Evolutionary conservation across 2,797 vertebrate species (phyloP).

Genomic region (Schizopygopsis pylzovi): DNA sequence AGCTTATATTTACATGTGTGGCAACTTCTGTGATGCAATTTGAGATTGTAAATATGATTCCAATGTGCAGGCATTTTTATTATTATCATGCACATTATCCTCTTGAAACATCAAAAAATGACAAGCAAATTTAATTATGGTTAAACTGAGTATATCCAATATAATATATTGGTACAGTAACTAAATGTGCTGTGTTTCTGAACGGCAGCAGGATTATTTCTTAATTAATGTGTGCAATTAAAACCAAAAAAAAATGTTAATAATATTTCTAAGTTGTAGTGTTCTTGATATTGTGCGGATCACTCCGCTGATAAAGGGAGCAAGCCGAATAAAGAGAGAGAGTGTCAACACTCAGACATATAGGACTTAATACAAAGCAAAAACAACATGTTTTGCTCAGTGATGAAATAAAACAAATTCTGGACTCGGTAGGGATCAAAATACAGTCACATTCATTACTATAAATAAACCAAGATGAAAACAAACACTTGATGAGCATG

Average conservation of each 20-base stretch:
- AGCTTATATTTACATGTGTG: not conserved
- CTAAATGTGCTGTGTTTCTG: constrained; percentile 7
- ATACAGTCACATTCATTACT: not conserved
- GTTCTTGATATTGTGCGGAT: no score
- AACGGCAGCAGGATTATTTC: not conserved
- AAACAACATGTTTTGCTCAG: no score
- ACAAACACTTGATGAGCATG: not conserved
- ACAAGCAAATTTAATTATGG: not conserved
- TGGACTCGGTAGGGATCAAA: not conserved
- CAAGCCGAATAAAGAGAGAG: no score
- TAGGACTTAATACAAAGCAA: not conserved
- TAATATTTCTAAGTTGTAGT: not conserved
- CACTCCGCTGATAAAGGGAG: no score
- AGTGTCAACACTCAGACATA: not conserved
- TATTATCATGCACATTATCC: constrained; percentile 8
- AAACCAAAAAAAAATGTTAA: not conserved
- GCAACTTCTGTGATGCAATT: not conserved
- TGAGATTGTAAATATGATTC: not conserved
- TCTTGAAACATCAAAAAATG: not conserved
- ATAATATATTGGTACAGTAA: constrained; percentile 16
- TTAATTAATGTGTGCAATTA: not conserved
- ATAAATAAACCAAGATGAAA: constrained; percentile 13
- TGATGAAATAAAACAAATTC: not conserved
- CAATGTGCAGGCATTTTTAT: not conserved
- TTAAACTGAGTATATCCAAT: not conserved